Conservation (phyloP, 2,888 invertebrate genomes). For the Baccha elongata region DNA sequence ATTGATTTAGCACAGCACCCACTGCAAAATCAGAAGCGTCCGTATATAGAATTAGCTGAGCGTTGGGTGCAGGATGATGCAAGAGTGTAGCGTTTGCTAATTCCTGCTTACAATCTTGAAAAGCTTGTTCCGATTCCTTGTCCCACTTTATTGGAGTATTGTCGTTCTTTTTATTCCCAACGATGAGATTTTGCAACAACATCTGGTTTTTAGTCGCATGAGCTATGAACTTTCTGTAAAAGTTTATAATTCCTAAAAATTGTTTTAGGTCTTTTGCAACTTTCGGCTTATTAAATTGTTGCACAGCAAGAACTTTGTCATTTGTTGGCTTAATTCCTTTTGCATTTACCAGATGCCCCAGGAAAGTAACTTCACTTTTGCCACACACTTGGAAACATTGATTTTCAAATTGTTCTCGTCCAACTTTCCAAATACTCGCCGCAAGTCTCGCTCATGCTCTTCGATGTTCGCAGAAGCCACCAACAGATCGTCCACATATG, state of each 20-base stretch:
- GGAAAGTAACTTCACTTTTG: conserved; percentile 13
- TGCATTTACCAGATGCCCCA: too few relatives aligned
- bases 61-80: conserved; percentile 7
- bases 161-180: neutral
- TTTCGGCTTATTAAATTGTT: conserved; percentile 2
- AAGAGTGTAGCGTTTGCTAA: too few relatives aligned
- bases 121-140: conserved; percentile 6
- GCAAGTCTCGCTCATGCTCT: too few relatives aligned
- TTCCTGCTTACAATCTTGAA: conserved; percentile 3
- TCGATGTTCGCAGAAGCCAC: too few relatives aligned
- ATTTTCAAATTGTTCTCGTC: conserved; percentile 1
- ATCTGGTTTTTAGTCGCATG: neutral
- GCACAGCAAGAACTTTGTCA: neutral
- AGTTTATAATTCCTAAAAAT: neutral
- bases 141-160: conserved; percentile 1
- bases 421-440: too few relatives aligned
- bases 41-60: neutral
- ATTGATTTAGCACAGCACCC: too few relatives aligned
- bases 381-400: too few relatives aligned
- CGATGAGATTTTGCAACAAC: neutral
- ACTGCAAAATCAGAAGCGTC: too few relatives aligned
- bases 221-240: conserved; percentile 1
- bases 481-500: too few relatives aligned
- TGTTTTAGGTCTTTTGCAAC: conserved; percentile 1
- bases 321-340: conserved; percentile 10